phyloP scores from a whole-genome alignment of 2,113 vertebrate species.

The Colaptes auratus region DNA sequence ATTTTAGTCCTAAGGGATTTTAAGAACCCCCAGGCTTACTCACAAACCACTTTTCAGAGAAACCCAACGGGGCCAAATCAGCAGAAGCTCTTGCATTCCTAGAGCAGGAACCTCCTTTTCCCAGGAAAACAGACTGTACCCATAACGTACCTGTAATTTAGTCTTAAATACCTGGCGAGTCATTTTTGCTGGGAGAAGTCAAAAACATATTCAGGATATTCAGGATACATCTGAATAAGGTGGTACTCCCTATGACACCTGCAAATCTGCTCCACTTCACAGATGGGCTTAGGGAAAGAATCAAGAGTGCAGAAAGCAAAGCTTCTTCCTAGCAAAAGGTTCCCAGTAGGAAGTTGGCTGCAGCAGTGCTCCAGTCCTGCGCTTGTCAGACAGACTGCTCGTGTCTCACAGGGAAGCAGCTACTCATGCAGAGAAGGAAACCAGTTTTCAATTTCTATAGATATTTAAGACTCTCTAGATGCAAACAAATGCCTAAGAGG shows the following conservation, averaged over 20 bases:
- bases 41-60: neutral
- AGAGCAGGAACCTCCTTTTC: neutral
- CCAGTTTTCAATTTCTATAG: neutral
- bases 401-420: neutral
- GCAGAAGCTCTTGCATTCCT: neutral
- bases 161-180: neutral
- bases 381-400: neutral
- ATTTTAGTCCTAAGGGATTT: neutral
- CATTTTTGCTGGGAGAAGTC: neutral
- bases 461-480: neutral
- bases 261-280: neutral
- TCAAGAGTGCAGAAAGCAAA: neutral
- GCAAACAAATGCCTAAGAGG: neutral
- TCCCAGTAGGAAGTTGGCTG: neutral
- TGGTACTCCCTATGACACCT: neutral
- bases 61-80: neutral
- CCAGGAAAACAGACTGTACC: neutral
- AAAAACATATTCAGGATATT: neutral
- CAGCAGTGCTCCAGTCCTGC: neutral
- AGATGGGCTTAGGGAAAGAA: neutral
- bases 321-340: slow-evolving; percentile 22
- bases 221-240: neutral
- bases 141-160: neutral
- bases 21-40: neutral
- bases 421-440: neutral